Evolutionary conservation across 2,797 vertebrate genomes (phyloP).

Genomic region (Macroramphosus scolopax): DNA sequence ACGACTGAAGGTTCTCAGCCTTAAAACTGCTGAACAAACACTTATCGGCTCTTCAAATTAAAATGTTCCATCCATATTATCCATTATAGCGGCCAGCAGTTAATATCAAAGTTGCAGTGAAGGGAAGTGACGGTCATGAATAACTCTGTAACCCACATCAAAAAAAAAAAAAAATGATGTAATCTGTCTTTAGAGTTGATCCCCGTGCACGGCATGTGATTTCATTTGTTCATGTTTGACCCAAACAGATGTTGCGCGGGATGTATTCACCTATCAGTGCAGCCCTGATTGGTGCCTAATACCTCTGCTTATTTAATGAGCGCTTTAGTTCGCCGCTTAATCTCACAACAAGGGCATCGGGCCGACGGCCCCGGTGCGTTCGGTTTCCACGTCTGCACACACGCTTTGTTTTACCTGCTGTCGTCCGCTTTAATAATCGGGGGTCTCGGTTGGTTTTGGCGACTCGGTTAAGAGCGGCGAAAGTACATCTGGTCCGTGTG

Average conservation of each 20-base stretch:
- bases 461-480: too few species aligned
- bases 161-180: slow-evolving; percentile 1
- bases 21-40: too few species aligned
- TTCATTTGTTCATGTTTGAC: slow-evolving; percentile 15
- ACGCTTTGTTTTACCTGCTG: not conserved
- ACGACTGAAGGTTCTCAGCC: too few species aligned
- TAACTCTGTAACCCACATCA: slow-evolving; percentile 1
- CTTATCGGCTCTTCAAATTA: too few species aligned
- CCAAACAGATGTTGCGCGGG: slow-evolving; percentile 30
- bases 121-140: not conserved
- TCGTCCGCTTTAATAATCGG: not conserved
- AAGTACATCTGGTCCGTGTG: too few species aligned
- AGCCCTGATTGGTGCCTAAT: slow-evolving; percentile 41
- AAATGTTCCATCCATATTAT: too few species aligned
- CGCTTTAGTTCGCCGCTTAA: slow-evolving; percentile 42
- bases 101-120: too few species aligned
- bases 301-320: slow-evolving; percentile 42
- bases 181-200: slow-evolving; percentile 12
- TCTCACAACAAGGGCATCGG: slow-evolving; percentile 28
- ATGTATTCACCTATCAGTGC: slow-evolving; percentile 42
- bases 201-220: slow-evolving; percentile 3
- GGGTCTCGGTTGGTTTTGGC: too few species aligned
- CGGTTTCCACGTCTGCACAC: not conserved
- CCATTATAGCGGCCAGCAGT: too few species aligned
- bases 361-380: slow-evolving; percentile 1